phyloP scores from a whole-genome alignment of 2,888 invertebrate species.

The Drosophila longiperda region DNA sequence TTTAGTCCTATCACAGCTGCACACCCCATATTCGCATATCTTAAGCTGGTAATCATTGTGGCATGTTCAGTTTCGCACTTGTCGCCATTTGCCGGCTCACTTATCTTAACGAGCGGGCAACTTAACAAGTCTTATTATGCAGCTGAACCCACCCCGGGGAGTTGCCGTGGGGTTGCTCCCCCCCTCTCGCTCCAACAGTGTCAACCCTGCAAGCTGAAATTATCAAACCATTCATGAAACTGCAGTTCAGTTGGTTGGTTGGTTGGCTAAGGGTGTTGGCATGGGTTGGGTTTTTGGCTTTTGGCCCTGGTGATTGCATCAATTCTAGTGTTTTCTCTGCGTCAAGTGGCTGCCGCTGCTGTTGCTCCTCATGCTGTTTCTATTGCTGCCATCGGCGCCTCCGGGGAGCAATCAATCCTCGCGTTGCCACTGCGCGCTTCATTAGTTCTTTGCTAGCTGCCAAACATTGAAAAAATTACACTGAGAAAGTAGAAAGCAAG shows the following conservation, averaged over 20 bases:
- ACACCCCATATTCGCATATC: conserved; percentile 55
- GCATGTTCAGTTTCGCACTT: conserved; percentile 71
- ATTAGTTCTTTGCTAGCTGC: conserved; percentile 68
- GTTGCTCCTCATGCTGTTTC: conserved; percentile 20
- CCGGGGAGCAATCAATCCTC: conserved; percentile 83
- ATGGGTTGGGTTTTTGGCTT: conserved; percentile 26
- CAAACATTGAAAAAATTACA: conserved; percentile 51
- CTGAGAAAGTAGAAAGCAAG: conserved; percentile 12
- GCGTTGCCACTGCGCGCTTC: conserved; percentile 73
- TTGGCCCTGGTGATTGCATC: conserved; percentile 65
- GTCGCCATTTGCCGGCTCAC: conserved; percentile 78
- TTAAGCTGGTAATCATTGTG: conserved; percentile 70
- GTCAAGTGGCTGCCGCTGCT: conserved; percentile 54
- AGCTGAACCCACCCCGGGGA: conserved; percentile 59
- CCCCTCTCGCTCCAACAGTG: conserved; percentile 1
- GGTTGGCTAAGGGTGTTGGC: background rate
- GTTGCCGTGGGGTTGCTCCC: conserved; percentile 8
- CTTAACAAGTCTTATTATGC: conserved; percentile 80
- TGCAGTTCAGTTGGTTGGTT: conserved; percentile 63
- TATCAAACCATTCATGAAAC: conserved; percentile 74
- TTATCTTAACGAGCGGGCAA: conserved; percentile 78
- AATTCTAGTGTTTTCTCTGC: conserved; percentile 56
- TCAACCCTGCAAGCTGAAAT: conserved; percentile 59
- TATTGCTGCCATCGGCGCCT: conserved; percentile 57
- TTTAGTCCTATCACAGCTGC: conserved; percentile 11